These are phyloP conservation scores for Eledone cirrhosa DNA, from an alignment of 2,888 invertebrate genomes.

Conservation along the genomic window DNA sequence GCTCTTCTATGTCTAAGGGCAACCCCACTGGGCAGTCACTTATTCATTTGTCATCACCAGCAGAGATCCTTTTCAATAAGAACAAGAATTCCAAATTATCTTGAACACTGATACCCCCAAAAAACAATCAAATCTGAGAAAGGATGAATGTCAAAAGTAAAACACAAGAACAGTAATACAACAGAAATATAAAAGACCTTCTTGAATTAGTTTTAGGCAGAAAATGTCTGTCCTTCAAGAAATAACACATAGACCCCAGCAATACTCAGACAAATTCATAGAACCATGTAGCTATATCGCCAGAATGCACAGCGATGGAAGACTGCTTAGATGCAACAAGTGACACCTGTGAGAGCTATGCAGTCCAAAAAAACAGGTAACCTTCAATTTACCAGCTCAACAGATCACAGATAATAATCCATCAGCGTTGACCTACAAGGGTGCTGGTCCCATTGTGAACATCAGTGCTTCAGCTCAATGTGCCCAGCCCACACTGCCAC, in stretches of 20 bases:
- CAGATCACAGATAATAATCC: background rate
- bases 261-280: too few species aligned
- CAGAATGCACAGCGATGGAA: background rate
- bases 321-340: background rate
- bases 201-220: background rate
- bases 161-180: background rate
- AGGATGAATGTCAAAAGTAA: too few species aligned
- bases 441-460: background rate
- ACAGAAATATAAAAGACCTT: background rate
- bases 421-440: background rate
- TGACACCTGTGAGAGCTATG: background rate
- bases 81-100: background rate
- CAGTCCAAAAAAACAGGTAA: background rate
- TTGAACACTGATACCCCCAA: background rate
- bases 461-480: background rate
- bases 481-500: background rate
- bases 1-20: background rate
- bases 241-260: background rate
- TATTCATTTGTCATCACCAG: background rate
- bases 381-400: too few species aligned
- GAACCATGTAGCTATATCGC: background rate
- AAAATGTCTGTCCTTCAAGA: background rate
- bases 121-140: background rate
- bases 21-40: background rate
- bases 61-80: background rate